phyloP scores from a whole-genome alignment of 2,113 vertebrate species.

The Mormyrus lacerda region DNA sequence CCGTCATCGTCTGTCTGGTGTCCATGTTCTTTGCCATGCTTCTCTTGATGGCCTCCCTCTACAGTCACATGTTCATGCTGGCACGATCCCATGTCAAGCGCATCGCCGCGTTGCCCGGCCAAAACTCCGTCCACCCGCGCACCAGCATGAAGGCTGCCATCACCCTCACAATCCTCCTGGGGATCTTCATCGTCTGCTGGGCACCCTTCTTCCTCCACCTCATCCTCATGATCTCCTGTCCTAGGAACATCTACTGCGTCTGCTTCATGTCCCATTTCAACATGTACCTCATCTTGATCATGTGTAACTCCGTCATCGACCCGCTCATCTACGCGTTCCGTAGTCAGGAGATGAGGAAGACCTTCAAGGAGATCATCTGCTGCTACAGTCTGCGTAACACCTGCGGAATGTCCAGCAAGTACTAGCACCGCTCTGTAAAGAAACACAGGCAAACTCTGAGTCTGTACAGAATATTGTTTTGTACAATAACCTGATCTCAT shows the following conservation, averaged over 20 bases:
- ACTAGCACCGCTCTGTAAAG: constrained; percentile 43
- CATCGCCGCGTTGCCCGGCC: constrained; percentile 76
- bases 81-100: constrained; percentile 80
- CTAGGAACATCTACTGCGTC: constrained; percentile 84
- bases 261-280: constrained; percentile 98
- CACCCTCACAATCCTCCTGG: constrained; percentile 85
- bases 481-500: not conserved
- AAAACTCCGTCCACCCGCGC: constrained; percentile 68
- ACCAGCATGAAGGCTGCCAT: constrained; percentile 84
- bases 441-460: not conserved
- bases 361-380: constrained; percentile 86
- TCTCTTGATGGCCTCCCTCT: constrained; percentile 85
- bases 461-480: not conserved
- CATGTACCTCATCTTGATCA: constrained; percentile 94
- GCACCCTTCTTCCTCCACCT: constrained; percentile 93
- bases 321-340: constrained; percentile 92
- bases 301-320: constrained; percentile 91
- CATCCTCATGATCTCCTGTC: constrained; percentile 89
- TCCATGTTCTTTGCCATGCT: constrained; percentile 92
- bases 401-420: constrained; percentile 62
- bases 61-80: constrained; percentile 92
- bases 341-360: constrained; percentile 92
- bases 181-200: constrained; percentile 91
- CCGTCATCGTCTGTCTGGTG: constrained; percentile 84
- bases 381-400: constrained; percentile 63